These are phyloP conservation scores for Petrolisthes manimaculis DNA, from an alignment of 2,888 invertebrate species.

Conservation along the genomic window DNA sequence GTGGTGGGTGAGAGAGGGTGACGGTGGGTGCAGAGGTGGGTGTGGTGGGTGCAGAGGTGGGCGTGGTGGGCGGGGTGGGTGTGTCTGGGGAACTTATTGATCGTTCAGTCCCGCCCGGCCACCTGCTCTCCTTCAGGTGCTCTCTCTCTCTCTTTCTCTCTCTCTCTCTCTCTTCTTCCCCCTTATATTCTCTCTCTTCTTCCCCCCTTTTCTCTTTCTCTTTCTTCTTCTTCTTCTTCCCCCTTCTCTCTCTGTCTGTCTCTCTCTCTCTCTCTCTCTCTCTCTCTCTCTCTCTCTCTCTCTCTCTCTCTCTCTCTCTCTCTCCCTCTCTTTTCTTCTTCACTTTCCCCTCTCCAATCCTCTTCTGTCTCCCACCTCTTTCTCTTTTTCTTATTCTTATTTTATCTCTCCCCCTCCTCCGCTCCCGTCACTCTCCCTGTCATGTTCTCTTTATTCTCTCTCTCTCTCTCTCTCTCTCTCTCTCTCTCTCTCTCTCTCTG, in stretches of 20 bases:
- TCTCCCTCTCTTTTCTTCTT: background rate
- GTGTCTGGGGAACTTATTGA: background rate
- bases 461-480: background rate
- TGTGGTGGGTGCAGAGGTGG: background rate
- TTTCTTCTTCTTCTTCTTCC: background rate
- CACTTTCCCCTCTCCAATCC: background rate
- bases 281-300: background rate
- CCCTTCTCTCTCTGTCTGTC: background rate
- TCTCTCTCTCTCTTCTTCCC: background rate
- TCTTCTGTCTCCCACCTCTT: background rate
- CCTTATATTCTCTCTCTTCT: slow-evolving; percentile 18
- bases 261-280: too few species aligned
- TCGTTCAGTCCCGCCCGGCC: background rate
- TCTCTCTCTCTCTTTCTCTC: background rate
- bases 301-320: background rate
- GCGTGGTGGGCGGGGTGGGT: background rate
- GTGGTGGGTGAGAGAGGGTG: background rate
- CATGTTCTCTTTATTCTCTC: too few species aligned
- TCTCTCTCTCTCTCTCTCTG: background rate
- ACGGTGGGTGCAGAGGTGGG: background rate
- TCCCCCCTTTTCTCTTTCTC: slow-evolving; percentile 2
- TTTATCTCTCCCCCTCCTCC: background rate
- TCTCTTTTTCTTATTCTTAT: background rate
- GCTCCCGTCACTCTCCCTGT: background rate
- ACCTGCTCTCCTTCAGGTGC: background rate